A percentile compares a stretch with the other conserved stretches of the same genome.
Evolutionary conservation across 2,113 vertebrate genomes (phyloP).

Genomic region (Takifugu flavidus): DNA sequence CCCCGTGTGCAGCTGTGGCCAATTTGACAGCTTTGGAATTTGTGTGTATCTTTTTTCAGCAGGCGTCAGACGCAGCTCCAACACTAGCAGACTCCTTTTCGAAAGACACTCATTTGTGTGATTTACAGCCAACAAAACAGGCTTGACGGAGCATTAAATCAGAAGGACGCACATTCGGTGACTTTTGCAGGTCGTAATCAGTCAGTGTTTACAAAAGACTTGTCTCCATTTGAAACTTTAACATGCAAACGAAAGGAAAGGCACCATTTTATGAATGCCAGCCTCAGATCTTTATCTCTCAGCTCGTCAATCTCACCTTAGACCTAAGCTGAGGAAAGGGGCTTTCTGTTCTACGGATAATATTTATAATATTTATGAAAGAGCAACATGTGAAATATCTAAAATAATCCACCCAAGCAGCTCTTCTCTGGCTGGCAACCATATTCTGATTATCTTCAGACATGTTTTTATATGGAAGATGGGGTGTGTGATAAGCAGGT

Average conservation of each 20-base stretch:
- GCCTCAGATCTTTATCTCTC: slow-evolving; percentile 10
- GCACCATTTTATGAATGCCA: slow-evolving; percentile 7
- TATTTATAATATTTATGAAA: background rate
- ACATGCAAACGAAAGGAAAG: slow-evolving; percentile 4
- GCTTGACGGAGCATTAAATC: slow-evolving; percentile 34
- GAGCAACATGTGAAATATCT: slow-evolving; percentile 3
- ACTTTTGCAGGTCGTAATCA: slow-evolving; percentile 22
- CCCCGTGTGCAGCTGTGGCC: slow-evolving; percentile 1
- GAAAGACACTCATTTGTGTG: slow-evolving; percentile 15
- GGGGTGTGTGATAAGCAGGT: too few relatives aligned
- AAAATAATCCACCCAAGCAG: background rate
- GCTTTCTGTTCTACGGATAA: background rate
- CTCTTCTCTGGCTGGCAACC: too few relatives aligned
- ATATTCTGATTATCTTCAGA: background rate
- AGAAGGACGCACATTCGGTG: slow-evolving; percentile 22
- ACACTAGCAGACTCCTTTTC: slow-evolving; percentile 1
- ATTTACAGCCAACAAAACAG: slow-evolving; percentile 17
- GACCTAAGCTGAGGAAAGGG: background rate
- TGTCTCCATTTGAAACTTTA: slow-evolving; percentile 6
- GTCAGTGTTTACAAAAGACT: slow-evolving; percentile 29
- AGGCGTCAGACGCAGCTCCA: slow-evolving; percentile 14
- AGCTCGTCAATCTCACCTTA: slow-evolving; percentile 6
- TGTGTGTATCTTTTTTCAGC: slow-evolving; percentile 18
- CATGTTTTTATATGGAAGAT: too few relatives aligned
- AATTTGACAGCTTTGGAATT: slow-evolving; percentile 14